Evolutionary conservation across 2,888 invertebrate species (phyloP).

Genomic region (Formica aserva): DNA sequence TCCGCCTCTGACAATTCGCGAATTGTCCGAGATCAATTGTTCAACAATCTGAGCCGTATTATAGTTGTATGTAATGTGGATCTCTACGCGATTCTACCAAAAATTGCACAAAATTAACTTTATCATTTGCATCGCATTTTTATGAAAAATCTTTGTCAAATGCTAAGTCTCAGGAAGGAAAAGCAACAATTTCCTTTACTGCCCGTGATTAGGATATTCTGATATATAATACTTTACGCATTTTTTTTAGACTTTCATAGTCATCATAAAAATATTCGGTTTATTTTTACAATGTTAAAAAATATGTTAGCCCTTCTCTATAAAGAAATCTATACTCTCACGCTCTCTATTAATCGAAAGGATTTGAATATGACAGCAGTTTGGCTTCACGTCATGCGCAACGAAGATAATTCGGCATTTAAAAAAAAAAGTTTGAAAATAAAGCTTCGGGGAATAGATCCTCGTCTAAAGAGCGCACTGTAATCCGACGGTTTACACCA

Average conservation of each 20-base stretch:
- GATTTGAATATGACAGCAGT: conserved; percentile 4
- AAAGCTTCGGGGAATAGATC: conserved; percentile 9
- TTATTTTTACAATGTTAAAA: conserved; percentile 8
- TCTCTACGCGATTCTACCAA: background rate
- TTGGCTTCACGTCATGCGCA: background rate
- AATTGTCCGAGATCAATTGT: conserved; percentile 13
- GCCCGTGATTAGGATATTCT: background rate
- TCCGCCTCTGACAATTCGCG: background rate
- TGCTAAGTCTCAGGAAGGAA: background rate
- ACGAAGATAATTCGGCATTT: conserved; percentile 3
- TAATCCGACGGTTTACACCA: conserved; percentile 57
- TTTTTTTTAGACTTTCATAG: background rate
- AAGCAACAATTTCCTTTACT: background rate
- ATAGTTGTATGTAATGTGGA: background rate
- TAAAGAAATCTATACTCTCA: background rate
- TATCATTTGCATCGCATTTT: background rate
- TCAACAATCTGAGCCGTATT: background rate
- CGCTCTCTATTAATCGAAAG: background rate
- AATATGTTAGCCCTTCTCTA: background rate
- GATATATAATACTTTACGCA: background rate
- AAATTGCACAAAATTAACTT: background rate
- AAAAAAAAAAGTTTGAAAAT: conserved; percentile 69
- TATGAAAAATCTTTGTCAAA: background rate
- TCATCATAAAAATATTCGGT: background rate
- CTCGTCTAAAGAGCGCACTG: conserved; percentile 8